These are phyloP conservation scores for Chitala chitala DNA, from an alignment of 2,113 vertebrate genomes.

Conservation along the genomic window DNA sequence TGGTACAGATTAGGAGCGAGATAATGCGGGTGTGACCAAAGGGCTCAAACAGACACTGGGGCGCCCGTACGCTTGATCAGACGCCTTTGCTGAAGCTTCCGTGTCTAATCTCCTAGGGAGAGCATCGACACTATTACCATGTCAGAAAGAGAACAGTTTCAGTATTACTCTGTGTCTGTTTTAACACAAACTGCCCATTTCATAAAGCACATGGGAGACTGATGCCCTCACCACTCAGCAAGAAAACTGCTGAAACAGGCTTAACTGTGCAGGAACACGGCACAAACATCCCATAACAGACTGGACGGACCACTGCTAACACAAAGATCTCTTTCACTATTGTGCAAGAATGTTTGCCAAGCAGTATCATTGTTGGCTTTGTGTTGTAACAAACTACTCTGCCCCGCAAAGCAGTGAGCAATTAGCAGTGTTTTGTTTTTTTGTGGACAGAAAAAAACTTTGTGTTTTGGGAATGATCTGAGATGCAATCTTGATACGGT, in stretches of 20 bases:
- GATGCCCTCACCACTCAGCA: not conserved
- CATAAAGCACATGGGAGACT: not conserved
- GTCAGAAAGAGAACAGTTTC: not conserved
- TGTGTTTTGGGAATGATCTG: no score
- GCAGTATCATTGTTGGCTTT: conserved; percentile 27
- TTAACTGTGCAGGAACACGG: conserved; percentile 18
- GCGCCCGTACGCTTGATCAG: not conserved
- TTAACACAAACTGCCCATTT: not conserved
- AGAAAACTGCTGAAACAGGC: not conserved
- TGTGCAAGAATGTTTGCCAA: conserved; percentile 17
- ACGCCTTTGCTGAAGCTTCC: not conserved
- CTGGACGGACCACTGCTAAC: conserved; percentile 26
- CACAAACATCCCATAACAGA: conserved; percentile 23
- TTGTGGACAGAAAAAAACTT: not conserved
- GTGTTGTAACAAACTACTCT: conserved; percentile 13
- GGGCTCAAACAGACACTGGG: not conserved
- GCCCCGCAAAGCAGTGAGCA: not conserved
- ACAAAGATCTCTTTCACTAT: conserved; percentile 29
- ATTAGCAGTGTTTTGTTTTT: conserved; percentile 13
- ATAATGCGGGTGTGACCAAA: not conserved
- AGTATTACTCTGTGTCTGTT: not conserved
- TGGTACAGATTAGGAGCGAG: not conserved
- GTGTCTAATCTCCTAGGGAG: not conserved
- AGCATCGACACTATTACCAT: not conserved
- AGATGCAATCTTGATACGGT: not conserved